These are phyloP conservation scores for Cyanoliseus patagonus DNA, from an alignment of 2,113 vertebrate genomes.

Conservation along the genomic window DNA sequence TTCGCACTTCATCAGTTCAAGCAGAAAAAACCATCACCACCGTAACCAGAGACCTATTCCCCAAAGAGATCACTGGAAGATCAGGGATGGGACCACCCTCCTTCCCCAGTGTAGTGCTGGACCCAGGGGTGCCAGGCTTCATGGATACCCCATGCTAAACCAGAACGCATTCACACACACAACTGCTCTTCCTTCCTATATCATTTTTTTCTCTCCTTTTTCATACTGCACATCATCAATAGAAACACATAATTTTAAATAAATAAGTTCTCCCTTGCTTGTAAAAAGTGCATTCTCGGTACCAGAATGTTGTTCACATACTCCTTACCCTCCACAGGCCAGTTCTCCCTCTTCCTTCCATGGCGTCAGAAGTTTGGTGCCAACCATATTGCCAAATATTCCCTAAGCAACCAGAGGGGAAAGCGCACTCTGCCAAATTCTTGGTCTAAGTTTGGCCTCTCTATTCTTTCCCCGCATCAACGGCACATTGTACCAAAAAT, in stretches of 20 bases:
- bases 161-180: not conserved
- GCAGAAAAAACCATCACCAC: not conserved
- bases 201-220: not conserved
- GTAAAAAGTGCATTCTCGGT: not conserved
- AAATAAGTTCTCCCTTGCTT: not conserved
- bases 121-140: not conserved
- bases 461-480: not conserved
- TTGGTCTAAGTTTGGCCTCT: not conserved
- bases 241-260: not conserved
- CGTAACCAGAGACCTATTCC: not conserved
- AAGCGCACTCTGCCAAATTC: not conserved
- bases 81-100: not conserved
- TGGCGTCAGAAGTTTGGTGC: not conserved
- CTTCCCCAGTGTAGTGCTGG: rapidly evolving
- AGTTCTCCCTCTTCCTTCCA: slow-evolving; percentile 3
- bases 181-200: not conserved
- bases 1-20: not conserved
- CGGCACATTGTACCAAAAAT: not conserved
- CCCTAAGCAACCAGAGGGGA: not conserved
- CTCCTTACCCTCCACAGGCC: not conserved
- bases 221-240: not conserved
- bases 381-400: not conserved
- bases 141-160: not conserved
- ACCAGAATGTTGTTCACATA: not conserved
- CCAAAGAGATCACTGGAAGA: not conserved